phyloP scores from a whole-genome alignment of 2,113 vertebrate genomes.

The Alethe castanea region DNA sequence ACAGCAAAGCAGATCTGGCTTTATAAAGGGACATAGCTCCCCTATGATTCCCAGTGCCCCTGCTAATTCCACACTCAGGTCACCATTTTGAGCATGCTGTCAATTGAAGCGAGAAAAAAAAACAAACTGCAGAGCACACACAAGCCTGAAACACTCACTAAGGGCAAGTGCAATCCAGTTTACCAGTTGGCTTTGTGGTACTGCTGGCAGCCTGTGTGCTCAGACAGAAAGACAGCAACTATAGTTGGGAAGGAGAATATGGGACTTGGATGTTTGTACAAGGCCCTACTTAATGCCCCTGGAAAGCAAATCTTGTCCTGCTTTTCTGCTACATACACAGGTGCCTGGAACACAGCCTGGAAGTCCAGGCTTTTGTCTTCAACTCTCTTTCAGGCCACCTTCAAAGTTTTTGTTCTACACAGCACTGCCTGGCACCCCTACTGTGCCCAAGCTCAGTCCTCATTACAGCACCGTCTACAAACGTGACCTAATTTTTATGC shows the following conservation, averaged over 20 bases:
- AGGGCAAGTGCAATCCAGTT: not conserved
- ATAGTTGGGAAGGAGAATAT: not conserved
- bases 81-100: not conserved
- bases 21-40: not conserved
- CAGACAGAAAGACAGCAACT: not conserved
- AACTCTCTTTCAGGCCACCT: constrained; percentile 3
- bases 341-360: constrained; percentile 27
- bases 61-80: not conserved
- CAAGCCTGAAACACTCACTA: not conserved
- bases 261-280: not conserved
- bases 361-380: constrained; percentile 10
- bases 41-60: not conserved
- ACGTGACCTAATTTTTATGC: constrained; percentile 15
- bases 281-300: not conserved
- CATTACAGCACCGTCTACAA: constrained; percentile 8
- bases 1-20: not conserved
- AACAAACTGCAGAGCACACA: not conserved
- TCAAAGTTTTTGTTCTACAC: constrained; percentile 36
- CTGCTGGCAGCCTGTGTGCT: not conserved
- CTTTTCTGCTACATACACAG: constrained; percentile 1
- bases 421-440: constrained; percentile 19
- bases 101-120: not conserved
- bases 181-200: not conserved
- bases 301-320: not conserved
- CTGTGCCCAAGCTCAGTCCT: constrained; percentile 33